Percentiles rank a stretch among this genome's conserved stretches.
These are phyloP conservation scores for Euzetes globulus DNA, from an alignment of 2,888 invertebrate genomes.

Conservation along the genomic window DNA sequence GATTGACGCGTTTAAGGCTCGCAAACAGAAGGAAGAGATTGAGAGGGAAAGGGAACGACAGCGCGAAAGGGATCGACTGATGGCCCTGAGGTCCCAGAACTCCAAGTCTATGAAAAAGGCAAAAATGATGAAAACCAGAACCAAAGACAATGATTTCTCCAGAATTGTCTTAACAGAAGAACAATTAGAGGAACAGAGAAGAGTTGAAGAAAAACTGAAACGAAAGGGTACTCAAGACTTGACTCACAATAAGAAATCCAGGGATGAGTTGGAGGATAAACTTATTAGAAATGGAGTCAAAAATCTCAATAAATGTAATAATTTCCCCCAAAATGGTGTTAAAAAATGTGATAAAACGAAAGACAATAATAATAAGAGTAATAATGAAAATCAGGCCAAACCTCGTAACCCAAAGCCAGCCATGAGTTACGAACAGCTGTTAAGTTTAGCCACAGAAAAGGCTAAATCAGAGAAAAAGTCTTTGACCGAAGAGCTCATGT, in stretches of 20 bases:
- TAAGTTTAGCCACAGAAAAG: conserved; percentile 30
- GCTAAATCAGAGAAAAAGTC: conserved; percentile 7
- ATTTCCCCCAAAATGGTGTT: neutral
- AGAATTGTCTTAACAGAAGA: conserved; percentile 38
- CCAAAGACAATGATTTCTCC: conserved; percentile 41
- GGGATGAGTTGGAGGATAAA: neutral
- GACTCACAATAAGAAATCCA: neutral
- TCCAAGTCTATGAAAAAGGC: conserved; percentile 40
- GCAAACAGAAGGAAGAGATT: conserved; percentile 22
- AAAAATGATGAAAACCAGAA: conserved; percentile 40
- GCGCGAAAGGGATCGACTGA: conserved; percentile 37
- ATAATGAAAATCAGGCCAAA: neutral
- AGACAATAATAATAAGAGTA: neutral
- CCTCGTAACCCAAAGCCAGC: neutral
- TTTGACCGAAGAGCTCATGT: conserved; percentile 28
- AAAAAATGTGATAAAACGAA: neutral
- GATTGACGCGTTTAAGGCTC: conserved; percentile 30
- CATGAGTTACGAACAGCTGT: conserved; percentile 25
- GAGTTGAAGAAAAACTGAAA: conserved; percentile 37
- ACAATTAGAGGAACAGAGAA: conserved; percentile 36
- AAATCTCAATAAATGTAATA: neutral
- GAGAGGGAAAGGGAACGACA: conserved; percentile 33
- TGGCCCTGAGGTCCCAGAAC: conserved; percentile 39
- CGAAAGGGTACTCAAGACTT: conserved; percentile 30
- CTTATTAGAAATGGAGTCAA: neutral